Base-by-base conservation (phyloP, 1,140 invertebrate genomes). In the Eubasilissa regina region DNA sequence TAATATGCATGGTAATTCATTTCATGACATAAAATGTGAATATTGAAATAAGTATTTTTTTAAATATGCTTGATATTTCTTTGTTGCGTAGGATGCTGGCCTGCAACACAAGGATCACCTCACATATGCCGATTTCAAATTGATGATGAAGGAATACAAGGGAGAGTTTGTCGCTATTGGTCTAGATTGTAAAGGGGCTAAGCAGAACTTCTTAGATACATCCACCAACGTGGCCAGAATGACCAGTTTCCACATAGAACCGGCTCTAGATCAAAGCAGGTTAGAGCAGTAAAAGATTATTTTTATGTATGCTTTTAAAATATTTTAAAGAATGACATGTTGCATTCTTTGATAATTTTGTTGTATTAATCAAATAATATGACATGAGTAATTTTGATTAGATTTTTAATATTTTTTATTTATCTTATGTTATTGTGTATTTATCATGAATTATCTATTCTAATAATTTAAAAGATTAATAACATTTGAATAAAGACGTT, bases 71-170 rank as follows among this genome's bases (percentile, higher is more conserved):
- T 35, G 25, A 35, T 35, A 35, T 35, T 35, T 3, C 25, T 35
- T 35, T 35, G 1, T 35, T 35, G 25, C 6, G 35, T 86, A 95
- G 90, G 94, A 96, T 84, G 95, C 97, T 7, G 98, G 98, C 12
- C 88, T 99, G 0, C 93, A 97, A 85, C 93, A 96, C 81, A 98
- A 98, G 89, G 94, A 97, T 77, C 94, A 94, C 81, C 90, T 99
- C 10, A 97, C 96, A 0, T 99, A 99, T 85, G 95, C 95, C 56
- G 98, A 99, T 85, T 99, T 99, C 84, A 97, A 97, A 85, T 86
- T 96, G 1, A 97, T 98, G 94, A 97, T 99, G 95, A 97, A 97
- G 83, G 97, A 98, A 85, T 98, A 98, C 87, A 98, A 98, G 89
- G 96, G 96, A 8, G 97, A 98, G 85, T 98, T 99, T 86, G 96